These are phyloP conservation scores for Papilio elwesi DNA, from an alignment of 2,888 invertebrate species.

Conservation along the genomic window DNA sequence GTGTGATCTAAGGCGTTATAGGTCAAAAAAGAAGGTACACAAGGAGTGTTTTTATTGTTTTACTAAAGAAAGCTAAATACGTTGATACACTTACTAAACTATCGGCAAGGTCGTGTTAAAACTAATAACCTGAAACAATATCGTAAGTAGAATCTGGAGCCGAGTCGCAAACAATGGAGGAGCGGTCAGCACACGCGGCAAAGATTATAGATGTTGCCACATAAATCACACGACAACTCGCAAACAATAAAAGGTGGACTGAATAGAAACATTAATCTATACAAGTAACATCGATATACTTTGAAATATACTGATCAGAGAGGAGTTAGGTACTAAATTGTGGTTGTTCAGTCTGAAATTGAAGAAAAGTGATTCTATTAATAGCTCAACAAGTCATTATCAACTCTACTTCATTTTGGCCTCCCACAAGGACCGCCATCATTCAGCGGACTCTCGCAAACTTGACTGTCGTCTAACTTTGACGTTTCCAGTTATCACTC, in stretches of 20 bases:
- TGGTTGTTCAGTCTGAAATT: background rate
- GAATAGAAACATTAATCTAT: conserved; percentile 53
- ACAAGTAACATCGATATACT: conserved; percentile 46
- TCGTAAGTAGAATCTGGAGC: conserved; percentile 29
- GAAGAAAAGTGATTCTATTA: too few species aligned
- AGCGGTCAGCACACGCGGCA: conserved; percentile 35
- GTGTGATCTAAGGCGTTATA: conserved; percentile 48
- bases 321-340: conserved; percentile 7
- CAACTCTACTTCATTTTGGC: too few species aligned
- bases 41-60: background rate
- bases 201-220: conserved; percentile 33
- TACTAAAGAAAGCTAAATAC: conserved; percentile 17
- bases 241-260: conserved; percentile 47
- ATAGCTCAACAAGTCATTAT: too few species aligned
- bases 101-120: conserved; percentile 25
- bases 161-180: conserved; percentile 32
- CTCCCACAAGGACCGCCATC: too few species aligned
- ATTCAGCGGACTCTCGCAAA: too few species aligned
- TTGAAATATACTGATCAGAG: conserved; percentile 47
- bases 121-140: conserved; percentile 31
- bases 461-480: too few species aligned
- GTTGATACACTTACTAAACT: conserved; percentile 5
- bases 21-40: background rate
- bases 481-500: too few species aligned
- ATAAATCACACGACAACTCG: conserved; percentile 40